Conservation (phyloP, 2,888 invertebrate genomes). For the Hemicrepidius hirtus region DNA sequence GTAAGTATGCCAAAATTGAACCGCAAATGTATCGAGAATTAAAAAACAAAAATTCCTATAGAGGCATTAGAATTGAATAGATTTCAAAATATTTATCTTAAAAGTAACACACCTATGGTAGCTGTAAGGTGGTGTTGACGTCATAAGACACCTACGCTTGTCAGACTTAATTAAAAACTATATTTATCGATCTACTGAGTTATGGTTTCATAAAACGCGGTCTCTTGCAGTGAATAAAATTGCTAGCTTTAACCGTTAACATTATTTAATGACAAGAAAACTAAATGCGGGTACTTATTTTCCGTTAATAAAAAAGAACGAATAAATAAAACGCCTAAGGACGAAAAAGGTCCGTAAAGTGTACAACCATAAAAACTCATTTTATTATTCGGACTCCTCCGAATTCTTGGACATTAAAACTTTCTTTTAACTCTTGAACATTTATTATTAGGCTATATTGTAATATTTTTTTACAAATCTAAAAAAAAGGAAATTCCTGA, state of each 20-base stretch:
- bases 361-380: conserved; percentile 31
- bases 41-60: no score
- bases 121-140: no score
- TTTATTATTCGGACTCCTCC: conserved; percentile 21
- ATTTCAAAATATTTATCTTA: no score
- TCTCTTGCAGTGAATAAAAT: conserved; percentile 20
- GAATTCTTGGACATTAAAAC: neutral
- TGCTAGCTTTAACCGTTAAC: conserved; percentile 19
- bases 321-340: conserved; percentile 36
- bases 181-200: conserved; percentile 5
- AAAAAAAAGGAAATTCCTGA: conserved; percentile 23
- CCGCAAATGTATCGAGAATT: no score
- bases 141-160: conserved; percentile 5
- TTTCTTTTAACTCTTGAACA: conserved; percentile 8
- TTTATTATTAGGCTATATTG: conserved; percentile 34
- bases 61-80: no score
- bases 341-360: conserved; percentile 31
- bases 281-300: conserved; percentile 35
- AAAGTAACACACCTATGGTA: no score
- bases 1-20: no score
- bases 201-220: conserved; percentile 27
- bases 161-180: conserved; percentile 18
- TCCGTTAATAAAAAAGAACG: conserved; percentile 28
- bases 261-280: conserved; percentile 37
- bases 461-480: conserved; percentile 30